Evolutionary conservation across 2,888 invertebrate genomes (phyloP).

Genomic region (Drepana falcataria): DNA sequence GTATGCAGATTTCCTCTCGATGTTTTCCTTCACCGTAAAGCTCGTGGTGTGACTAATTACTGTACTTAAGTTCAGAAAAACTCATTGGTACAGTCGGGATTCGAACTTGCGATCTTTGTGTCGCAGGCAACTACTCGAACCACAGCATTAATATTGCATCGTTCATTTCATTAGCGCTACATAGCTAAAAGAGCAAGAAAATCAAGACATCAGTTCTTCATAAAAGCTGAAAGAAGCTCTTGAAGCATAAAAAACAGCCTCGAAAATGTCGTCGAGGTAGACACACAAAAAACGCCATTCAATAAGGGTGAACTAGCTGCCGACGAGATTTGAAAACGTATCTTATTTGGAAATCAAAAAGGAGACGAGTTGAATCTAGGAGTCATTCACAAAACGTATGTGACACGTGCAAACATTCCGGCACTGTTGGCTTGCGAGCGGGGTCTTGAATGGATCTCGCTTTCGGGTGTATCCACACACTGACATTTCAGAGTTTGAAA

Average conservation of each 20-base stretch:
- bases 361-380: slow-evolving; percentile 27
- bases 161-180: not conserved
- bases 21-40: no score
- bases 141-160: no score
- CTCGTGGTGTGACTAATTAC: no score
- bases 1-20: no score
- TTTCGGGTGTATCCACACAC: not conserved
- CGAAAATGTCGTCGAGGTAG: slow-evolving; percentile 13
- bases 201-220: not conserved
- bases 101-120: no score
- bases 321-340: slow-evolving; percentile 53
- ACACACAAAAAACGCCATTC: slow-evolving; percentile 32
- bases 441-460: not conserved
- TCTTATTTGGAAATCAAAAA: slow-evolving; percentile 64
- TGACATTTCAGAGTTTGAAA: not conserved
- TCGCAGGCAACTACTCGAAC: no score
- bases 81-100: no score
- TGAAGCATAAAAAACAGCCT: slow-evolving; percentile 8
- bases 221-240: slow-evolving; percentile 2
- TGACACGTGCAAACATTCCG: slow-evolving; percentile 28
- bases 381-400: slow-evolving; percentile 45
- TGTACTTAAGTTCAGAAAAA: no score
- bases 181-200: not conserved
- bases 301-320: slow-evolving; percentile 30
- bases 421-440: slow-evolving; percentile 26